Percentiles rank a stretch among this genome's conserved stretches.
Evolutionary conservation across 2,113 vertebrate genomes (phyloP).

Genomic region (Perca fluviatilis): DNA sequence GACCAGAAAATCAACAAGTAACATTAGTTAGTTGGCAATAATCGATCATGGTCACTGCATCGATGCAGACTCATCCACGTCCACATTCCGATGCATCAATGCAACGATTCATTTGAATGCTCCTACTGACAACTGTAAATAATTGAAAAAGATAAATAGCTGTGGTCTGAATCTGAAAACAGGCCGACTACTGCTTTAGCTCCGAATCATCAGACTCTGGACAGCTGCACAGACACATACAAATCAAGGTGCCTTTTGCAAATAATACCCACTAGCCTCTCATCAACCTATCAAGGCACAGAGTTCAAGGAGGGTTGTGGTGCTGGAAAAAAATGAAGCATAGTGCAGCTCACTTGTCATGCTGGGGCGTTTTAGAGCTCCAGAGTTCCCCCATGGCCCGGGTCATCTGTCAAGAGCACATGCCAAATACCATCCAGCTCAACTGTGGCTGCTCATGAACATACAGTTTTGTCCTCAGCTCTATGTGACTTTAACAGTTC

Average conservation of each 20-base stretch:
- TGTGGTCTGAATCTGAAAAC: constrained; percentile 11
- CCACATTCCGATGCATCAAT: too few species aligned
- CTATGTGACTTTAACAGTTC: neutral
- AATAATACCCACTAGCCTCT: constrained; percentile 65
- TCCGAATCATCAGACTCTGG: constrained; percentile 51
- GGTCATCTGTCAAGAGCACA: constrained; percentile 51
- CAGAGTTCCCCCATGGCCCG: constrained; percentile 39
- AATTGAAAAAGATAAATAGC: neutral
- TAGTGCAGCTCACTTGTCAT: constrained; percentile 29
- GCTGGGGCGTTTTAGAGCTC: constrained; percentile 32
- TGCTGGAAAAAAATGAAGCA: constrained; percentile 12
- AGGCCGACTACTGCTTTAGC: neutral
- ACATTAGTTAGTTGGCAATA: too few species aligned
- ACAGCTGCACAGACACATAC: constrained; percentile 32
- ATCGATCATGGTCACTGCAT: too few species aligned
- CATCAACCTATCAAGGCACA: constrained; percentile 51
- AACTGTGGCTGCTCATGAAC: constrained; percentile 25
- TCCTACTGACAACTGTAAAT: neutral
- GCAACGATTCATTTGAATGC: too few species aligned
- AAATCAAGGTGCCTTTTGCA: constrained; percentile 77
- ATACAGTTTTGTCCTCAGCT: neutral
- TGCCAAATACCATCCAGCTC: constrained; percentile 59
- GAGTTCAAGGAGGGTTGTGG: constrained; percentile 42
- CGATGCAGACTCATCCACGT: too few species aligned
- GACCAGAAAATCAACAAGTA: too few species aligned